Evolutionary conservation across 2,113 vertebrate species (phyloP), one percentile per base, ranked within the genome.

Genomic region (Prionailurus bengalensis): DNA sequence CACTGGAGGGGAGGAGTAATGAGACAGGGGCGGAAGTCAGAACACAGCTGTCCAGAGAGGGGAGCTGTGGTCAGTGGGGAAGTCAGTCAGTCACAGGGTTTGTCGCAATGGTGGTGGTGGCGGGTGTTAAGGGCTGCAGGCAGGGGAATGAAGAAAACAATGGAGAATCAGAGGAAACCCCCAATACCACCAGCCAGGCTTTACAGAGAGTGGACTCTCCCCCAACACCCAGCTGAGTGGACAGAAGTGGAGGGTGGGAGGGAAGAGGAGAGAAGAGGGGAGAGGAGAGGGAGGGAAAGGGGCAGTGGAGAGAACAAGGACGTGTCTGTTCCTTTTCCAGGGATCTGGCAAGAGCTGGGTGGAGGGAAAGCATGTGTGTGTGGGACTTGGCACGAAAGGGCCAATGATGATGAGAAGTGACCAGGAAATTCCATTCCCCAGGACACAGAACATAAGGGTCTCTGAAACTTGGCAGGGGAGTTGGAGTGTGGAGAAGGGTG

Each of bases 151-250:
- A 82, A 94, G 80, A 94, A 97, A 97, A 98, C 98, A 97, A 98
- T 98, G 94, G 92, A 98, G 97, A 98, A 98, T 98, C 76, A 78
- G 92, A 98, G 95, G 97, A 98, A 97, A 94, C 90, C 80, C 89
- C 97, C 96, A 66, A 91, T 96, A 97, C 97, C 96, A 98, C 97
- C 98, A 98, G 98, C 95, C 97, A 91, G 91, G 85, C 85, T 81
- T 19, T 19, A 42, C 53, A 53, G 63, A 94, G 58, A 42, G 15
- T 31, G 89, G 82, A 36, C 89, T 96, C 74, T 88, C 74, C 85
- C 73, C 48, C 31, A 76, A 17, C 23, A 58, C 68, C 53, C 42
- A 78, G 96, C 68, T 29, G 79, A 92, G 94, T 82, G 95, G 90
- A 96, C 95, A 82, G 96, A 81, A 86, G 85, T 89, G 85, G 88